Base-by-base conservation (phyloP, 2,797 vertebrate genomes). In the Linurgus olivaceus region DNA sequence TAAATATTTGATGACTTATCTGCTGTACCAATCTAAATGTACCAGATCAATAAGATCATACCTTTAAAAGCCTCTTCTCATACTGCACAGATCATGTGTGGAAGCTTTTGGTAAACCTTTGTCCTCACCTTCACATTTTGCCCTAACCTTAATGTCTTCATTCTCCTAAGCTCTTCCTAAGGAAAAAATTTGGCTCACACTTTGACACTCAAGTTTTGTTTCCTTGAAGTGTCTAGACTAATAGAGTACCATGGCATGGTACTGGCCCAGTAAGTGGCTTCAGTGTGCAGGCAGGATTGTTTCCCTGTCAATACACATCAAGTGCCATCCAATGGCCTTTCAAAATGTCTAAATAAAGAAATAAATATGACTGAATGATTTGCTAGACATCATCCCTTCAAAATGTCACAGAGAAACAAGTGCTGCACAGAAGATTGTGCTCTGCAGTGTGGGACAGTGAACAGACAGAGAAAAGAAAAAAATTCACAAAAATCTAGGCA, bases 261-360 rank as follows among this genome's bases (percentile, higher is more conserved):
- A 23, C 13, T 51, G 26, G 16, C 15, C 23, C 54, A 57, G 7
- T 54, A 26, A 31, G 28, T 40, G n/a, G 3, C 23, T 84, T 78
- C 51, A 42, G 0, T 28, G 26, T 38, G 24, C 6, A 5, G 18
- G n/a, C 15, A 52, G 9, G 2, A 2, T 35, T 48, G 7, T 47
- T 68, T 72, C 25, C 17, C 6, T 3, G 17, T 70, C 47, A 50
- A 17, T 45, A 28, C 5, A 28, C 4, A 29, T 13, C 23, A 9
- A 23, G 14, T 6, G 25, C 8, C 50, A 7, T 28, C 11, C 19
- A 16, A 8, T 6, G 45, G 10, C 9, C 3, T 85, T 85, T 82
- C 58, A 61, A 29, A 25, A 50, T 40, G 14, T 58, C 58, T 51
- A 63, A 48, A 59, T 26, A 59, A 71, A 84, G 23, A 66, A 55